These are phyloP conservation scores for Metaphire vulgaris DNA, from an alignment of 1,140 invertebrate species.

Conservation along the genomic window DNA sequence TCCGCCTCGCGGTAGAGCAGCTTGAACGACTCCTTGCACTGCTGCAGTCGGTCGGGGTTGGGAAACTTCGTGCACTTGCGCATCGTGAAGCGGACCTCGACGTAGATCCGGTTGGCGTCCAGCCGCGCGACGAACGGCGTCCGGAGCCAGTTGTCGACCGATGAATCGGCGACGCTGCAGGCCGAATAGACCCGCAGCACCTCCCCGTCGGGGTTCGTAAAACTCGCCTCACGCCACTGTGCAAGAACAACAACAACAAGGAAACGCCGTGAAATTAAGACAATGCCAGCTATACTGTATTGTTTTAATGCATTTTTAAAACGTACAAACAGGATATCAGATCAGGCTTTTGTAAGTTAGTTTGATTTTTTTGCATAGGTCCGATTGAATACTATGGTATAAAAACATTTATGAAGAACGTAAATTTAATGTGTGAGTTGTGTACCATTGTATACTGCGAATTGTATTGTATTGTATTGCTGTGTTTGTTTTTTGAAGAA, in stretches of 20 bases:
- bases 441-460: too few species aligned
- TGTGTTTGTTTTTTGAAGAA: too few species aligned
- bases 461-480: too few species aligned
- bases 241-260: not conserved
- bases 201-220: slow-evolving; percentile 87
- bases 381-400: not conserved
- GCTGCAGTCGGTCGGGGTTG: slow-evolving; percentile 45
- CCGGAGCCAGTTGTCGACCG: slow-evolving; percentile 98
- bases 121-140: slow-evolving; percentile 89
- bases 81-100: slow-evolving; percentile 82
- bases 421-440: too few species aligned
- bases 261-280: not conserved
- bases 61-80: slow-evolving; percentile 41
- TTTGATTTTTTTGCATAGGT: not conserved
- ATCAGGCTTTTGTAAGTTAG: not conserved
- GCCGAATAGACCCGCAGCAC: slow-evolving; percentile 96
- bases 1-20: slow-evolving; percentile 79
- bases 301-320: not conserved
- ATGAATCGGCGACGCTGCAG: slow-evolving; percentile 89
- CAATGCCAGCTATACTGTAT: not conserved
- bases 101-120: slow-evolving; percentile 88
- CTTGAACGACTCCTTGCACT: slow-evolving; percentile 76
- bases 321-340: not conserved
- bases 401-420: too few species aligned
- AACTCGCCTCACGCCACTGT: slow-evolving; percentile 95